phyloP scores from a whole-genome alignment of 2,113 vertebrate species.

The Lichenostomus cassidix region DNA sequence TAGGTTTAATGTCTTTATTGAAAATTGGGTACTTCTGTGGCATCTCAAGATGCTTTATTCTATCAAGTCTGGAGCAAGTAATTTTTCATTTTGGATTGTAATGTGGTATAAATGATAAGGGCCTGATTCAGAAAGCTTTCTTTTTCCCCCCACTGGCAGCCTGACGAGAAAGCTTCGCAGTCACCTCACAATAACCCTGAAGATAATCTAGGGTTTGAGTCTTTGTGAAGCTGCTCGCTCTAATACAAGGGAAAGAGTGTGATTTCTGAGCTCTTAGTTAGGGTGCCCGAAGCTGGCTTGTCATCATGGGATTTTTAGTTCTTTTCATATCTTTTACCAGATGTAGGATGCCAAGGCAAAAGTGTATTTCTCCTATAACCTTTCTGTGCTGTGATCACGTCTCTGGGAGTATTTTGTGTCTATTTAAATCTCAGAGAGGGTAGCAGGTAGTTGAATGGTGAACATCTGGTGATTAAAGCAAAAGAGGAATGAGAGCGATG shows the following conservation, averaged over 20 bases:
- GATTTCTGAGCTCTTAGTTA: constrained; percentile 26
- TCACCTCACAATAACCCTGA: constrained; percentile 60
- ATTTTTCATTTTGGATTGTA: constrained; percentile 73
- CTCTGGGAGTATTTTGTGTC: not conserved
- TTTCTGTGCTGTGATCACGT: not conserved
- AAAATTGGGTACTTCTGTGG: constrained; percentile 61
- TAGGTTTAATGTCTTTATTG: constrained; percentile 71
- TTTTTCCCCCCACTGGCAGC: constrained; percentile 1
- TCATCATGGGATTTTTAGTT: constrained; percentile 9
- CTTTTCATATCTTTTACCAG: not conserved
- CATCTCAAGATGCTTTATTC: constrained; percentile 71
- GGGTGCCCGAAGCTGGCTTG: not conserved
- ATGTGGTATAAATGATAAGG: constrained; percentile 69
- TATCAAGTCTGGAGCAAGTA: constrained; percentile 64
- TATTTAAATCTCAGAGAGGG: not conserved
- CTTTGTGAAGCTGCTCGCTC: not conserved
- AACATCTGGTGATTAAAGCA: not conserved
- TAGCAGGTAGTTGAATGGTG: not conserved
- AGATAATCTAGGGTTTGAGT: constrained; percentile 59
- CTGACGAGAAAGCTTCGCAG: constrained; percentile 21
- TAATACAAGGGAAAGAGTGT: not conserved
- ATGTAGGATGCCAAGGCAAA: not conserved
- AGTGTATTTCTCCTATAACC: not conserved
- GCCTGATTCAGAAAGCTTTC: constrained; percentile 50
- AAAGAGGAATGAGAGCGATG: not conserved